These are phyloP conservation scores for Tylochromis polylepis DNA, from an alignment of 2,113 vertebrate species.

Conservation along the genomic window DNA sequence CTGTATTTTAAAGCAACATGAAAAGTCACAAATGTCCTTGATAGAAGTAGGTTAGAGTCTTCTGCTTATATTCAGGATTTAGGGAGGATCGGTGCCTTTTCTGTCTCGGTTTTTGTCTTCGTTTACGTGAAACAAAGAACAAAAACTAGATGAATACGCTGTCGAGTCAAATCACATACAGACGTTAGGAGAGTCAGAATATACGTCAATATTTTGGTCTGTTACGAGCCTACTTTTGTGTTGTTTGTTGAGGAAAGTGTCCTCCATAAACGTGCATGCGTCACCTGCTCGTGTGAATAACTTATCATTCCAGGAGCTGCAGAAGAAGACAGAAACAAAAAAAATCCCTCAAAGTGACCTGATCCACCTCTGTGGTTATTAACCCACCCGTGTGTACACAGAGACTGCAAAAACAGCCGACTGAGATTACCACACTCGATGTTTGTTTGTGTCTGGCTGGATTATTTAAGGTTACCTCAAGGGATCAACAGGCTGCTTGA, in stretches of 20 bases:
- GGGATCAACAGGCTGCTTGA: neutral
- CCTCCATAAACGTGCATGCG: neutral
- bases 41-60: rapidly evolving
- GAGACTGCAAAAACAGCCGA: neutral
- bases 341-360: neutral
- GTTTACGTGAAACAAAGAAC: neutral
- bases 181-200: neutral
- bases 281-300: neutral
- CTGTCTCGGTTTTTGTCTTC: neutral
- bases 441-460: neutral
- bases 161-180: neutral
- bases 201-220: neutral
- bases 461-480: rapidly evolving
- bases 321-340: neutral
- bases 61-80: neutral
- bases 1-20: neutral
- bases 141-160: neutral
- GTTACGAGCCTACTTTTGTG: neutral
- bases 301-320: neutral
- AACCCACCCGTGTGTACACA: rapidly evolving
- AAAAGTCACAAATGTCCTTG: neutral
- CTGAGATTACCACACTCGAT: neutral
- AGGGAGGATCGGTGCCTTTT: neutral
- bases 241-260: neutral
- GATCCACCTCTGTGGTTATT: neutral